Evolutionary conservation across 2,797 vertebrate species (phyloP), one percentile per base, ranked within the genome.

Genomic region (Poecile montanus): DNA sequence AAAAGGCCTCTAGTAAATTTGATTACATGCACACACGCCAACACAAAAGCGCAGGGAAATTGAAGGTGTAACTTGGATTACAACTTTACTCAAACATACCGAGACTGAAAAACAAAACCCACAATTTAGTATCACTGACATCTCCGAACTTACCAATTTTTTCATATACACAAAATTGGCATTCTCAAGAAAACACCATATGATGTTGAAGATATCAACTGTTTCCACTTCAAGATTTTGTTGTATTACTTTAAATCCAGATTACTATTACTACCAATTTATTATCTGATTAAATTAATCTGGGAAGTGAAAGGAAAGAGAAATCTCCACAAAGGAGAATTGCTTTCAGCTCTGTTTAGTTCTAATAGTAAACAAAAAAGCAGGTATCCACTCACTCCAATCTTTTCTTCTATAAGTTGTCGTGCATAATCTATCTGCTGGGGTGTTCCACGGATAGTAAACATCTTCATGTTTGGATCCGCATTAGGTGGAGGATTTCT

Each of bases 371-470:
- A 85, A 45, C 2, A 30, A 62, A 83, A 44, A 62, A 3, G 44
- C 2, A 79, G 11, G 36, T 77, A 47, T 44, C 88, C 14, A 97
- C 99, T 98, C 93, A 99, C 99, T 94, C 99, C 99, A 51, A 99
- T 99, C 95, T 99, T 99, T 97, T 99, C 99, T 97, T 99, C 99
- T 92, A 99, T 99, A 81, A 99, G 98, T 87, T 99, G 99, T 63
- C 99, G 97, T 93, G 99, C 99, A 70, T 99, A 99, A 97, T 99
- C 99, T 51, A 99, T 99, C 97, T 99, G 99, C 85, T 99, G 99
- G 32, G 99, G 99, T 36, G 99, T 99, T 29, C 99, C 99, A 45
- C 99, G 98, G 57, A 99, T 99, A 38, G 99, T 99, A 97, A 99
- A 99, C 98, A 99, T 98, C 94, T 99, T 99, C 96, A 99, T 99